These are phyloP conservation scores for Tetragnatha montana DNA, from an alignment of 2,888 invertebrate species.

Conservation along the genomic window DNA sequence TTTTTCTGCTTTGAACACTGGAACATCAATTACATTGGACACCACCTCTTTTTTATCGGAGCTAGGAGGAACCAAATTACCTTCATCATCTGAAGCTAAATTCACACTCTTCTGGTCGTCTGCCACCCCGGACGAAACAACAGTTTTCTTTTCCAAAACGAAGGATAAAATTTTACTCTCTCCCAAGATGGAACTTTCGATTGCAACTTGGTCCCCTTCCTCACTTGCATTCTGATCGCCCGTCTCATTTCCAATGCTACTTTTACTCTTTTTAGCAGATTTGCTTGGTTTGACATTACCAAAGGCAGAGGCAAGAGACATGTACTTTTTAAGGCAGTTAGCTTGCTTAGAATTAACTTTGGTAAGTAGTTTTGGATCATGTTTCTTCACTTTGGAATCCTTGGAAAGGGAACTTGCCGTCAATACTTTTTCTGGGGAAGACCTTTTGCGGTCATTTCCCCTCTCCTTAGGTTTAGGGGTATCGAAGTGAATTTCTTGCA, in stretches of 20 bases:
- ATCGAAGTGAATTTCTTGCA: not conserved
- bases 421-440: not conserved
- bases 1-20: no score
- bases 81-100: no score
- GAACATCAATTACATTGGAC: no score
- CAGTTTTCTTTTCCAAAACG: no score
- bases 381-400: not conserved
- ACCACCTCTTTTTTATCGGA: no score
- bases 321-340: not conserved
- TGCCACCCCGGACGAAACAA: no score
- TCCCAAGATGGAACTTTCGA: no score
- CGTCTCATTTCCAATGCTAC: not conserved
- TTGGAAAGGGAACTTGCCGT: not conserved
- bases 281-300: not conserved
- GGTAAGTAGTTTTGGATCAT: not conserved
- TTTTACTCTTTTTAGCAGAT: not conserved
- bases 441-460: not conserved
- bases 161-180: no score
- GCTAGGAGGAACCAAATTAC: no score
- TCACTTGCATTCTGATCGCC: no score
- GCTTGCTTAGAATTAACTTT: slow-evolving; percentile 10
- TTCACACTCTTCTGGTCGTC: no score
- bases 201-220: no score
- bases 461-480: not conserved
- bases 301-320: not conserved